phyloP scores from a whole-genome alignment of 2,113 vertebrate genomes.

The Glareola pratincola region DNA sequence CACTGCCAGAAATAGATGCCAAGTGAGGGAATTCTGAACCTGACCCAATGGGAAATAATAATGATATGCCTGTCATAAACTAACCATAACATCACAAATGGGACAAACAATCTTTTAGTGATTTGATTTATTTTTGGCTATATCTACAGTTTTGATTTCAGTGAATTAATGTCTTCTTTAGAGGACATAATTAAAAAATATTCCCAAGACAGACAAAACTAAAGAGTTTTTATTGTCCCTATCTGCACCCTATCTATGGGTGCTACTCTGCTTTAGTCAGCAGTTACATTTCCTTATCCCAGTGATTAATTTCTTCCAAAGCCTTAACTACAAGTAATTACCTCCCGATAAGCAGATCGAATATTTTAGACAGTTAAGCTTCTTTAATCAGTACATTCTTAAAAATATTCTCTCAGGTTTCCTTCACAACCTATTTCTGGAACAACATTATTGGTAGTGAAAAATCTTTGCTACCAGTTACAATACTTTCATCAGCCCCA shows the following conservation, averaged over 20 bases:
- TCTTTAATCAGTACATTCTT: background rate
- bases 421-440: background rate
- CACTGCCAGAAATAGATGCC: background rate
- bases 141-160: background rate
- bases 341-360: background rate
- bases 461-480: constrained; percentile 13
- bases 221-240: background rate
- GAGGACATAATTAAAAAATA: background rate
- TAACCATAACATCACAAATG: background rate
- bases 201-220: background rate
- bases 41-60: background rate
- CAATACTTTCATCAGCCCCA: constrained; percentile 47
- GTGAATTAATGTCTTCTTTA: background rate
- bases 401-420: background rate
- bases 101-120: background rate
- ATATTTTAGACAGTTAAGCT: background rate
- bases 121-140: background rate
- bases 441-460: background rate
- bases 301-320: background rate
- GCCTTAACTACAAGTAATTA: background rate
- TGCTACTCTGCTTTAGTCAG: background rate
- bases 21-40: background rate
- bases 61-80: background rate
- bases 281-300: background rate
- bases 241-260: background rate